Conservation (phyloP, 2,888 invertebrate genomes). For the Perithous albicinctus region DNA sequence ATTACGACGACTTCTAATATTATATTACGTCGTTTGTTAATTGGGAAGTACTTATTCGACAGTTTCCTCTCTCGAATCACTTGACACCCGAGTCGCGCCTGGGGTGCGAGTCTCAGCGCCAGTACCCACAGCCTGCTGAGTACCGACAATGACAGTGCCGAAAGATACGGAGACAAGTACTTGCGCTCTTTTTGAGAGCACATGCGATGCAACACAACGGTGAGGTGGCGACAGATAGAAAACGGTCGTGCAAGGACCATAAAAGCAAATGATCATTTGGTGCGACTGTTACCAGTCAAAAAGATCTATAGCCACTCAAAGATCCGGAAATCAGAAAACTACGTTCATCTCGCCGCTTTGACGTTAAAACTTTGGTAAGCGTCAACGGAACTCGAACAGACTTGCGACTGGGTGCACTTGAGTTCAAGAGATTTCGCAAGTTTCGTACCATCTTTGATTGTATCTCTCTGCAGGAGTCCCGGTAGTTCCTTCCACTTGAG, state of each 20-base stretch:
- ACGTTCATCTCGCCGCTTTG: conserved; percentile 32
- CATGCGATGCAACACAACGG: conserved; percentile 19
- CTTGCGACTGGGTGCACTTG: conserved; percentile 64
- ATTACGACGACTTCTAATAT: neutral
- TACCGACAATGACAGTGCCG: conserved; percentile 41
- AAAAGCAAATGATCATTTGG: conserved; percentile 11
- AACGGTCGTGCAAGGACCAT: conserved; percentile 11
- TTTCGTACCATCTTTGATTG: conserved; percentile 45
- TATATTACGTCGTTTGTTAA: neutral
- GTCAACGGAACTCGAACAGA: conserved; percentile 49
- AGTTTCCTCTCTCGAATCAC: conserved; percentile 66
- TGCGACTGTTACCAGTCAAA: conserved; percentile 22
- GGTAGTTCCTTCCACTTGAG: conserved; percentile 66
- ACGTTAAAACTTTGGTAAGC: conserved; percentile 46
- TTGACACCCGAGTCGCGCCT: conserved; percentile 71
- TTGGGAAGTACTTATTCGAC: conserved; percentile 13
- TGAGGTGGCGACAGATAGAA: conserved; percentile 57
- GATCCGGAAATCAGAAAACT: conserved; percentile 77
- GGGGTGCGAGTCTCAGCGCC: neutral
- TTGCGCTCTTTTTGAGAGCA: conserved; percentile 32
- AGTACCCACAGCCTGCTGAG: conserved; percentile 56
- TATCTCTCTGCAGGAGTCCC: conserved; percentile 27
- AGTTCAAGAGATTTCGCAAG: conserved; percentile 75
- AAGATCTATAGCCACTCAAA: conserved; percentile 62
- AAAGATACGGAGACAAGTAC: conserved; percentile 44